Base-by-base conservation (phyloP, 2,888 invertebrate species). In the Steinernema scapterisci region DNA sequence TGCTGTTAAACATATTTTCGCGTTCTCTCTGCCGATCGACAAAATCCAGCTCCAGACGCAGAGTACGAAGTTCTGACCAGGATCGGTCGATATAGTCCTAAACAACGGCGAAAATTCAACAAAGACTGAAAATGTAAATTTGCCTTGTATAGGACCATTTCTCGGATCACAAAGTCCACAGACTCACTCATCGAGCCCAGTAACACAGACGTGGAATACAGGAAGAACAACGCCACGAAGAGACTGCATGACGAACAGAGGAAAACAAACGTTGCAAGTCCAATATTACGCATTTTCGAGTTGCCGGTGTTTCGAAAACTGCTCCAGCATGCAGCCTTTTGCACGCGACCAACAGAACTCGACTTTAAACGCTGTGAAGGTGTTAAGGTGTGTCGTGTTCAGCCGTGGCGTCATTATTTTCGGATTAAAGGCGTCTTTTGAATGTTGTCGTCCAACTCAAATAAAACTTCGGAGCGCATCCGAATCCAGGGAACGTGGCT, bases 1-100 rank as follows among this genome's bases (percentile, higher is more conserved):
- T 31, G n/a, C 63, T 63, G 63, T 13, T 31, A 31, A 63, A 63
- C 25, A 63, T 31, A 19, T 63, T 27, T 63, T 63, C 63, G 9
- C 63, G 63, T n/a, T 63, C 63, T 11, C 16, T 3, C 52, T 21
- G 52, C 23, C 21, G 19, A 11, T 21, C 3, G 1, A 21, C 21
- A 9, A 11, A 63, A 16, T 63, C 63, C 3, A 25, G 31, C 16
- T 9, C 2, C 11, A 25, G 31, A 6, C 31, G 63, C 11, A 63
- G 63, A 31, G 27, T 31, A 31, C 63, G 63, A 2, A 63, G 11
- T 7, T 63, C 31, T 1, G 9, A 16, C 63, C 63, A 63, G 3
- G 31, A 25, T 31, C 27, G 25, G 19, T 63, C 63, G 16, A 31
- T 38, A 7, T 63, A 1, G 16, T 6, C 16, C 63, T 63, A 31